Evolutionary conservation across 1,140 invertebrate genomes (phyloP).

Genomic region (Anastrepha obliqua): DNA sequence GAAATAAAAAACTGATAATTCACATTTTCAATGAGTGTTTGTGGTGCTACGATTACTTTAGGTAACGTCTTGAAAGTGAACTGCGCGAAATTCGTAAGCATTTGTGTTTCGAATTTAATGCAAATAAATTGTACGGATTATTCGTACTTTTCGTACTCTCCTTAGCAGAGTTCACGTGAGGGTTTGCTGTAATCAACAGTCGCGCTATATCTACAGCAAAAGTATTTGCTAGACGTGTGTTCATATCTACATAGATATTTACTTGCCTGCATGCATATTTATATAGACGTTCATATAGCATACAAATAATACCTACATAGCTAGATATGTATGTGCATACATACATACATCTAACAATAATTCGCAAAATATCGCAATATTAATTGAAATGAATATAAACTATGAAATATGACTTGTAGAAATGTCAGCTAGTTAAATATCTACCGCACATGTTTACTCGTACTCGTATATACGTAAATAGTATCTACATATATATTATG

Average conservation of each 20-base stretch:
- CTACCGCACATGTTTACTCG: neutral
- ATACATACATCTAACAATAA: neutral
- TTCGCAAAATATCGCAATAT: slow-evolving; percentile 30
- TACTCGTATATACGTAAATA: neutral
- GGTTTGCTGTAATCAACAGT: slow-evolving; percentile 33
- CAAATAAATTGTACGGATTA: neutral
- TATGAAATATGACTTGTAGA: slow-evolving; percentile 43
- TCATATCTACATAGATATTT: slow-evolving; percentile 8
- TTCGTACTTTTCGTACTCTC: neutral
- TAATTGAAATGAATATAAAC: slow-evolving; percentile 32
- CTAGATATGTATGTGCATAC: neutral
- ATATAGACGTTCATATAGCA: neutral
- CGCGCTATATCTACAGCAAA: neutral
- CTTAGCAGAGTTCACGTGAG: slow-evolving; percentile 25
- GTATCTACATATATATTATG: neutral
- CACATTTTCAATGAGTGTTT: neutral
- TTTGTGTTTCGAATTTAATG: neutral
- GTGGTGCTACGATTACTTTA: neutral
- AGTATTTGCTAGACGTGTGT: slow-evolving; percentile 2
- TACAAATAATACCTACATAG: no score
- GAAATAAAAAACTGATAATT: neutral
- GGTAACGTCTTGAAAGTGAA: slow-evolving; percentile 3
- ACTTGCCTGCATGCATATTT: neutral
- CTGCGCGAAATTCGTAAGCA: neutral
- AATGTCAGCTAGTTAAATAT: slow-evolving; percentile 31